Conservation (phyloP, 2,113 vertebrate genomes). For the Megalops atlanticus region DNA sequence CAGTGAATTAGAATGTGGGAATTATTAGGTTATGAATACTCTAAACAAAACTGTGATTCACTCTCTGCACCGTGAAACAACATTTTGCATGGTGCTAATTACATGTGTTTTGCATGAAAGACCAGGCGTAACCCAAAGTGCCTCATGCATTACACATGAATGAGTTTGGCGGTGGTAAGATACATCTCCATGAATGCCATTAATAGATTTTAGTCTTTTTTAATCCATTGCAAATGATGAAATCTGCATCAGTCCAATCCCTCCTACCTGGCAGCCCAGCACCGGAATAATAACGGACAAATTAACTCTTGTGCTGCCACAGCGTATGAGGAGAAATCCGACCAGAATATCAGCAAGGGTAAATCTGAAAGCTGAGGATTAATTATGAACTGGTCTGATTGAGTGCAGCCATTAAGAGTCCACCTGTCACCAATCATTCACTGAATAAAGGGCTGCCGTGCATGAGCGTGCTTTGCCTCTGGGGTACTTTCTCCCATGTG, state of each 20-base stretch:
- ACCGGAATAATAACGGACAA: background rate
- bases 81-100: constrained; percentile 5
- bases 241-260: background rate
- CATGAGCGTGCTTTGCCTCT: background rate
- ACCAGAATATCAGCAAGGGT: background rate
- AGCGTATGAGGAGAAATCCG: background rate
- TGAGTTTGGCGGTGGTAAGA: background rate
- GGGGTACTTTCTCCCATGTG: background rate
- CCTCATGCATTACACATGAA: background rate
- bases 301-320: background rate
- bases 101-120: background rate
- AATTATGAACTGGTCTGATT: constrained; percentile 14
- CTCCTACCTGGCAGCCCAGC: background rate
- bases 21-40: background rate
- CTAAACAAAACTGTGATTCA: background rate
- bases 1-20: background rate
- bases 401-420: background rate
- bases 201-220: constrained; percentile 6
- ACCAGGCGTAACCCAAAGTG: background rate
- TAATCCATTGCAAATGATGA: constrained; percentile 4
- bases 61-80: background rate
- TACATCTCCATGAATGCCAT: background rate
- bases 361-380: background rate
- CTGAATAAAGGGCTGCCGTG: background rate
- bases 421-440: background rate